Evolutionary conservation across 2,888 invertebrate genomes (phyloP).

Genomic region (Drosophila acutilabella): DNA sequence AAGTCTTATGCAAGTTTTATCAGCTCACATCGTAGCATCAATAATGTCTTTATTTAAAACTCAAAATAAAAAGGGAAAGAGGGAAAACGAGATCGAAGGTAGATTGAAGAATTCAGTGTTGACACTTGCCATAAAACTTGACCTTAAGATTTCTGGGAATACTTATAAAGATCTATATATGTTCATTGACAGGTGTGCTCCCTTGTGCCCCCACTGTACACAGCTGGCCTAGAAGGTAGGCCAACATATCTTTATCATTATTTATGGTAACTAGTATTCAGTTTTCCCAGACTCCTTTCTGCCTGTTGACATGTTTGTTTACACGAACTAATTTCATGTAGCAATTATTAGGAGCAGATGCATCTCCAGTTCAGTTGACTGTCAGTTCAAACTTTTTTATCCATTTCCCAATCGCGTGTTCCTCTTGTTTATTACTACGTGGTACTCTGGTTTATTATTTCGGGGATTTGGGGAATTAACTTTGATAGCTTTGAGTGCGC

Average conservation of each 20-base stretch:
- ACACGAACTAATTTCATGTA: slow-evolving; percentile 72
- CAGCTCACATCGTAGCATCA: slow-evolving; percentile 76
- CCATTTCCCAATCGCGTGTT: slow-evolving; percentile 62
- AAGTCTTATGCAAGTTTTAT: slow-evolving; percentile 41
- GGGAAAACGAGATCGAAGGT: slow-evolving; percentile 34
- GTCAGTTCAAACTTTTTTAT: slow-evolving; percentile 34
- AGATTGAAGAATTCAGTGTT: slow-evolving; percentile 72
- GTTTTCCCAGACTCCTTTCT: slow-evolving; percentile 6
- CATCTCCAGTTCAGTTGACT: slow-evolving; percentile 25
- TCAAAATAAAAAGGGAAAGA: slow-evolving; percentile 35
- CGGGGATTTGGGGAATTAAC: slow-evolving; percentile 80
- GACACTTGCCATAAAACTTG: slow-evolving; percentile 73
- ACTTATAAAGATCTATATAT: neutral
- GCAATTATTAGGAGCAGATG: slow-evolving; percentile 34
- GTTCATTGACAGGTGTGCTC: slow-evolving; percentile 47
- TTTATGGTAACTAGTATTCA: slow-evolving; percentile 42
- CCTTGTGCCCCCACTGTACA: neutral
- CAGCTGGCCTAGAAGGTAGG: slow-evolving; percentile 41
- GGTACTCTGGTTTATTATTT: slow-evolving; percentile 79
- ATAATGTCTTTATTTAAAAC: slow-evolving; percentile 79
- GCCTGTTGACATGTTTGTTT: slow-evolving; percentile 74
- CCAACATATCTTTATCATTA: slow-evolving; percentile 53
- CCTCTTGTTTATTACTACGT: slow-evolving; percentile 31
- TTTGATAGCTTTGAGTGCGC: slow-evolving; percentile 56
- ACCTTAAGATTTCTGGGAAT: slow-evolving; percentile 44